These are phyloP conservation scores for Drosophila leonis DNA, from an alignment of 2,888 invertebrate species.

Conservation along the genomic window DNA sequence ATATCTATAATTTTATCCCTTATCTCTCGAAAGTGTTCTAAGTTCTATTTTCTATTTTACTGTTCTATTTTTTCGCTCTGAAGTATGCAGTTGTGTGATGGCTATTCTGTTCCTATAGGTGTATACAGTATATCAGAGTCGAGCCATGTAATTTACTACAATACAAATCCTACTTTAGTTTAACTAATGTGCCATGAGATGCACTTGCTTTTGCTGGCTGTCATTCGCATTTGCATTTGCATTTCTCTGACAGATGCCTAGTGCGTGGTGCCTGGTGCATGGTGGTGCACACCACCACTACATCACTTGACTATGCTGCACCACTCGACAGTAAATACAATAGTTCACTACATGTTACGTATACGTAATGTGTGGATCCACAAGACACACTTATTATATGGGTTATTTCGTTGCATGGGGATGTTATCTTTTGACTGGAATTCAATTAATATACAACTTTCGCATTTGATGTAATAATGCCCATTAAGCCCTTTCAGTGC, in stretches of 20 bases:
- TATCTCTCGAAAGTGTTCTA: no score
- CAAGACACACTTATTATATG: constrained; percentile 7
- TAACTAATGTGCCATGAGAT: constrained; percentile 14
- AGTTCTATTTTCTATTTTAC: no score
- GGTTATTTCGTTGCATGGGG: neutral
- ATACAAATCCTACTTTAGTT: neutral
- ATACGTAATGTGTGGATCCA: constrained; percentile 16
- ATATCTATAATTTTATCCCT: no score
- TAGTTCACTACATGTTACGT: constrained; percentile 6
- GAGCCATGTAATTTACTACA: neutral
- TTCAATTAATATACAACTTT: neutral
- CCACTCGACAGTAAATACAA: constrained; percentile 11
- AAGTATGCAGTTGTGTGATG: neutral
- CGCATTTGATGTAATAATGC: neutral
- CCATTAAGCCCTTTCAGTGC: neutral
- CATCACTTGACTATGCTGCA: constrained; percentile 1
- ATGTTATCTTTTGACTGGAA: neutral
- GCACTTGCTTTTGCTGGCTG: constrained; percentile 5
- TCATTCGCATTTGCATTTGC: constrained; percentile 11
- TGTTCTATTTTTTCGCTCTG: no score
- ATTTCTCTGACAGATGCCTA: neutral
- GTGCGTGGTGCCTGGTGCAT: neutral
- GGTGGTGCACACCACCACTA: neutral
- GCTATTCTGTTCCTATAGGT: no score
- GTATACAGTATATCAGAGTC: constrained; percentile 11